Base-by-base conservation (phyloP, 2,797 vertebrate species). In the Acanthornis magna region DNA sequence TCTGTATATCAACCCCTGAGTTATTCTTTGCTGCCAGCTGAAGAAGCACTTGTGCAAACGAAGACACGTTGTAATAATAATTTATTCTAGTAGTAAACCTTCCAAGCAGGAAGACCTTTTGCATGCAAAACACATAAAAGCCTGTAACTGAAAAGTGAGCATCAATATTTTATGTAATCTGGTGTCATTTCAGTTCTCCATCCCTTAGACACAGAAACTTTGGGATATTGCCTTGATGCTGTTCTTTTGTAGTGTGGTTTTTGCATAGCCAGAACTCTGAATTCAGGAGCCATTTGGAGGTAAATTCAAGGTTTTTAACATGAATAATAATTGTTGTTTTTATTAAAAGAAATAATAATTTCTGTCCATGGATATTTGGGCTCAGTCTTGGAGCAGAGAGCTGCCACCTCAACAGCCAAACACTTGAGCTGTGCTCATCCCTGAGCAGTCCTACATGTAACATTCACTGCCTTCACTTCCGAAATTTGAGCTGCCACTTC, bases 401-500 rank as follows among this genome's bases (percentile, higher is more conserved):
- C 32, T 53, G 48, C 42, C 30, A 48, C 50, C 25, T 32, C 5
- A 4, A 43, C 30, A 65, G 32, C 25, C 72, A 40, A 71, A 17
- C 13, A 2, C 42, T 38, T 2, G 12, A 34, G 48, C 85, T 15
- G 34, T 29, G 36, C 53, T 67, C 61, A 48, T 9, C 45, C 74
- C 50, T 43, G 61, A 54, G 72, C 17, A 23, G 6, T 11, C 70
- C 22, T 1, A 9, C 7, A 2, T 0, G 0, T 3, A 2, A 9
- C 57, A 13, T 9, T 11, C 2, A 0, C 5, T 60, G 47, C 0
- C 34, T 18, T 30, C 63, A n/a, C 12, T 7, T 16, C 2, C 38
- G 19, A 16, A n/a, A 32, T 20, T 38, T 54, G 15, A 11, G 26
- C 67, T 76, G 54, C 36, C 43, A 5, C 34, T 80, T 62, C 61